Evolutionary conservation across 2,888 invertebrate genomes (phyloP), one percentile per base, ranked within the genome.

Genomic region (Thymelicus sylvestris): DNA sequence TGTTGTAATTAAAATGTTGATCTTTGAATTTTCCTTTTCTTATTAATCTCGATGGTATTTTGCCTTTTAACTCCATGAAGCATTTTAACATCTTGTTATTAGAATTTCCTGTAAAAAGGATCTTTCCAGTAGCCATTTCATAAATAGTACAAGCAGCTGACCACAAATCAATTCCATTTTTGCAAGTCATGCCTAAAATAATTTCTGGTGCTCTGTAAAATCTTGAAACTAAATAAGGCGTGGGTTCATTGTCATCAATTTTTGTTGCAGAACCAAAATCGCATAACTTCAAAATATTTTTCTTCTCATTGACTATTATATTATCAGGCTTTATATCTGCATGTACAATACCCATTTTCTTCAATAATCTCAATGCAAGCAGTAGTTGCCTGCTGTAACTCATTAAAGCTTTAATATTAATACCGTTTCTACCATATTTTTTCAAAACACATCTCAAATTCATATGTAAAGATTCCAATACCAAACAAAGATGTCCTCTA

Each of bases 291-390:
- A 99, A 90, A 71, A 98, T 95, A 85, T 98, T 95, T 92, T 99
- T 99, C 85, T 97, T 98, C 89, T 99, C 99, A 93, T 98, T 99
- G 15, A 99, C 99, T 90, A 99, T 95, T 90, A 99, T 99, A 89
- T 99, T 99, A 88, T 99, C 99, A 12, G 99, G 99, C 90, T 99
- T 99, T 81, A 99, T 98, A 90, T 99, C 99, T 82, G 99, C 99
- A 94, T 99, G 99, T 67, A 99, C 93, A 78, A 99, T 98, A 78
- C 97, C 98, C 77, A 98, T 97, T 89, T 98, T 98, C 87, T 98
- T 98, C 70, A 99, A 94, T 62, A 99, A 95, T 85, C 98, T 97
- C 74, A 99, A 92, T 0, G 99, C 99, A 77, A 98, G 91, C 77
- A 99, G 95, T 74, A 99, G 91, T 87, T 99, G 99, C 83, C 99